Evolutionary conservation across 1,140 invertebrate species (phyloP).

Genomic region (Macrobrachium rosenbergii): DNA sequence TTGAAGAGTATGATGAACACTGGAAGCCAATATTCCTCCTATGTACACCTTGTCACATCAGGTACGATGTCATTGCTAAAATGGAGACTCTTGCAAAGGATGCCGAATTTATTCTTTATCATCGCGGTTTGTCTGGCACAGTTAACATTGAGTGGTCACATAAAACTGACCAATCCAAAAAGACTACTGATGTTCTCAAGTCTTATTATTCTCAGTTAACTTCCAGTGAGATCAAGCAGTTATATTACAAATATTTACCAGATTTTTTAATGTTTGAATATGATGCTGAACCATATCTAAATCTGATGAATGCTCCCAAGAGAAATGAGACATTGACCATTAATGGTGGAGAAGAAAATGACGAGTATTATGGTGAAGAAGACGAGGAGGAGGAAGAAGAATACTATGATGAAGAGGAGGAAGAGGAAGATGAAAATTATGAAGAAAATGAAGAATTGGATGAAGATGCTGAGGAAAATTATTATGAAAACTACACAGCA

Average conservation of each 20-base stretch:
- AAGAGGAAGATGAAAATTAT: conserved; percentile 25
- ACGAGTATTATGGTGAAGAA: conserved; percentile 37
- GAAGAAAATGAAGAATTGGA: not conserved
- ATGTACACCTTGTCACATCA: conserved; percentile 58
- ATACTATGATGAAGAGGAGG: conserved; percentile 22
- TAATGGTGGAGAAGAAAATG: conserved; percentile 9
- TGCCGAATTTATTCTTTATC: conserved; percentile 51
- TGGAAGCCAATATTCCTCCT: conserved; percentile 56
- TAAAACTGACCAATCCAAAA: conserved; percentile 36
- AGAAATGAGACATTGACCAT: conserved; percentile 14
- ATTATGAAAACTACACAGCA: not conserved
- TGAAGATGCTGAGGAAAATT: not conserved
- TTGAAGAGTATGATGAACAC: conserved; percentile 59
- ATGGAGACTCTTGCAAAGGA: conserved; percentile 41
- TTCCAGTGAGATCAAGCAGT: conserved; percentile 39
- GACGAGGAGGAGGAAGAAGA: conserved; percentile 37
- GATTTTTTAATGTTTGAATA: conserved; percentile 61
- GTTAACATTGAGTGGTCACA: conserved; percentile 50
- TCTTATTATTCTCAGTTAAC: conserved; percentile 49
- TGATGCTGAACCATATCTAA: conserved; percentile 41
- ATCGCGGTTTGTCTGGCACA: conserved; percentile 24
- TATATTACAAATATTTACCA: conserved; percentile 52
- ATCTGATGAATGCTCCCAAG: not conserved
- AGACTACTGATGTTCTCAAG: conserved; percentile 33
- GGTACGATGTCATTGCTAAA: conserved; percentile 53